Base-by-base conservation (phyloP, 2,888 invertebrate genomes). In the Dexiosoma caninum region DNA sequence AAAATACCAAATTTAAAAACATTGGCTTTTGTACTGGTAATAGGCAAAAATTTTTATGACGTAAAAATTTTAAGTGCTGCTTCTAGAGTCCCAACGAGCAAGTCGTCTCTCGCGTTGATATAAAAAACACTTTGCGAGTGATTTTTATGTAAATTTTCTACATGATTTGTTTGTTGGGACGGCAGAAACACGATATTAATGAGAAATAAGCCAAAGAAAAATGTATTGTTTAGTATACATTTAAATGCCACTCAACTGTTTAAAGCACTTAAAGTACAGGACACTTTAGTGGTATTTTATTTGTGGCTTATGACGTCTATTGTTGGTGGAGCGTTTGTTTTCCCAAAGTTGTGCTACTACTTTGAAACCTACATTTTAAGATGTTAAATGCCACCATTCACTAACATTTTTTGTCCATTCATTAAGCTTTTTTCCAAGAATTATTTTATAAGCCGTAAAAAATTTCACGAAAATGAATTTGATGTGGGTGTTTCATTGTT, bases 381-480 rank as follows among this genome's bases (percentile, higher is more conserved):
- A 35, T 59, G 42, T 51, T 60, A 75, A 57, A 75, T 66, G 74
- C 40, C 75, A 59, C 37, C 53, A 37, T 64, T 32, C 53, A 66
- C 21, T 37, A 16, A 19, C 21, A 14, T 10, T 27, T 32, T 59
- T 71, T 51, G 30, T 37, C n/a, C 21, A n/a, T 42, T 53, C 1
- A 35, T 7, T 23, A 9, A n/a, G 10, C 0, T 30, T 30, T 70
- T 30, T 72, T 53, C n/a, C 32, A 14, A 30, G 8, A 19, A n/a
- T 53, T 35, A 27, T 55, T 64, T n/a, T n/a, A 27, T 64, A 74
- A 27, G 27, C 46, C 55, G 3, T 46, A 46, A 46, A 64, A 27
- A 2, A 12, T 10, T 37, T 49, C 27, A 27, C 21, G 55, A 64
- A 44, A 46, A 46, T 44, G 14, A 55, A 42, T 6, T 62, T 62